Conservation (phyloP, 2,113 vertebrate genomes). For the Coptodon rendalli region DNA sequence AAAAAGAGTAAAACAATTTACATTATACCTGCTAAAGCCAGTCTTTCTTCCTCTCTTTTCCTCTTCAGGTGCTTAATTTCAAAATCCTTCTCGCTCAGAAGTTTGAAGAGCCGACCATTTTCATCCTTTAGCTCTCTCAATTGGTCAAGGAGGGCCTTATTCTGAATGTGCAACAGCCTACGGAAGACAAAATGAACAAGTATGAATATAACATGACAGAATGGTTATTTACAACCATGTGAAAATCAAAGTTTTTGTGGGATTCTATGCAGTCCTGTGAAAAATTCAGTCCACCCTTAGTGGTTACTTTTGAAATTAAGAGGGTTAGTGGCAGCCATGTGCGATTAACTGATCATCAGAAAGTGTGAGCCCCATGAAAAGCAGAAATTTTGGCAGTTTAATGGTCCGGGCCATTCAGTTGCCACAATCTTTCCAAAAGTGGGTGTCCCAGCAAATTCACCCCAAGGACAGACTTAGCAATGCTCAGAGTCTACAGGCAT, state of each 20-base stretch:
- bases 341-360: neutral
- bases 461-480: neutral
- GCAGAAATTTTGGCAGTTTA: neutral
- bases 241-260: neutral
- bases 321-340: neutral
- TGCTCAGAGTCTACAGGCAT: neutral
- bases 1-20: neutral
- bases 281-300: neutral
- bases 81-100: constrained; percentile 85
- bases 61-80: constrained; percentile 84
- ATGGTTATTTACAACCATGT: neutral
- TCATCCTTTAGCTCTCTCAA: constrained; percentile 81
- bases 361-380: neutral
- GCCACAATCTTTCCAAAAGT: neutral
- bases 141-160: constrained; percentile 69
- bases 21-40: constrained; percentile 77
- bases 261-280: neutral
- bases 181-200: neutral
- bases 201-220: neutral
- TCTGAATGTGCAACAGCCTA: constrained; percentile 60
- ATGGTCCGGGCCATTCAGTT: neutral
- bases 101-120: constrained; percentile 84
- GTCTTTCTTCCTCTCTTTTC: constrained; percentile 78
- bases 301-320: neutral
- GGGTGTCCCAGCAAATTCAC: neutral